A percentile compares a stretch with the other conserved stretches of the same genome.
phyloP scores from a whole-genome alignment of 2,797 vertebrate genomes.

The Falco novaeseelandiae region DNA sequence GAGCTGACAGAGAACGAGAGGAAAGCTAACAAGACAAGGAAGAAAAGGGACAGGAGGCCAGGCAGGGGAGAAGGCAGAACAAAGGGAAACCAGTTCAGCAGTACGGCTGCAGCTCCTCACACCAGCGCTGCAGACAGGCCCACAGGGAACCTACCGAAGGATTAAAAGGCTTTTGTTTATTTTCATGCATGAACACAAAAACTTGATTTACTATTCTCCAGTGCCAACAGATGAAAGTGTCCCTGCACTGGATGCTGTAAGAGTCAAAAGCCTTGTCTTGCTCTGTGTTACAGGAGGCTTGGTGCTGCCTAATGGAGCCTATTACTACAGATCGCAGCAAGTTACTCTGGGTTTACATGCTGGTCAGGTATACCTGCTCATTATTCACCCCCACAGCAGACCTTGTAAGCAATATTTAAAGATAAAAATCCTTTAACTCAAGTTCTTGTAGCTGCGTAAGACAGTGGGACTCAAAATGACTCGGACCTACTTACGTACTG shows the following conservation, averaged over 20 bases:
- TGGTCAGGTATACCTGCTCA: not conserved
- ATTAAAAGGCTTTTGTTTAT: not conserved
- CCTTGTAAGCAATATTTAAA: not conserved
- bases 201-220: not conserved
- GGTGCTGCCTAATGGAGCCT: not conserved
- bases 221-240: not conserved
- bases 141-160: not conserved
- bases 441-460: not conserved
- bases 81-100: not conserved
- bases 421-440: not conserved
- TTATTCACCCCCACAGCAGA: not conserved
- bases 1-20: not conserved
- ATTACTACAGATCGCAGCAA: rapidly evolving
- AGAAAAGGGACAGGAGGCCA: not conserved
- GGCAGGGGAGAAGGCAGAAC: not conserved
- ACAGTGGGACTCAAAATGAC: not conserved
- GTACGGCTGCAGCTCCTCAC: not conserved
- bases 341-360: not conserved
- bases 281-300: rapidly evolving
- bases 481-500: rapidly evolving
- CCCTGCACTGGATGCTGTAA: not conserved
- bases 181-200: not conserved
- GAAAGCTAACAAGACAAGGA: not conserved
- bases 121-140: not conserved
- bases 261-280: not conserved